Evolutionary conservation across 2,113 vertebrate genomes (phyloP).

Genomic region (Myotis lucifugus): DNA sequence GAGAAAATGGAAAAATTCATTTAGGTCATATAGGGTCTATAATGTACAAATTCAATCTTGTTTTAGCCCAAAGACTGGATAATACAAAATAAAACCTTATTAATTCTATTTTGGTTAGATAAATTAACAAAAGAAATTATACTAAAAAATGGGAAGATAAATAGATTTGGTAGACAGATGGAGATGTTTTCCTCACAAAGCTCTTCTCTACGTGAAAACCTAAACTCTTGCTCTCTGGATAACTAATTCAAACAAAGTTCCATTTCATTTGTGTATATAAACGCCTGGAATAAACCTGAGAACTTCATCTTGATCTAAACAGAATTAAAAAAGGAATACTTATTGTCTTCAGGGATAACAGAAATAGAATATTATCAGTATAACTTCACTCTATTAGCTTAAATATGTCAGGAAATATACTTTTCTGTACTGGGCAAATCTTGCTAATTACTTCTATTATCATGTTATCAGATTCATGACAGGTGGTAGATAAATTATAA

Average conservation of each 20-base stretch:
- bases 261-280: slow-evolving; percentile 25
- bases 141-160: neutral
- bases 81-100: neutral
- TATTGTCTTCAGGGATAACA: slow-evolving; percentile 29
- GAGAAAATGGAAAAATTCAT: neutral
- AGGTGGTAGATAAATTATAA: slow-evolving; percentile 79
- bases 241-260: neutral
- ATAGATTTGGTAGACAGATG: neutral
- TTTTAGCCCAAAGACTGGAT: neutral
- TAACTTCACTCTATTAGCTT: slow-evolving; percentile 46
- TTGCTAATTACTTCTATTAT: slow-evolving; percentile 83
- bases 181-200: neutral
- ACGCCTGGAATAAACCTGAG: slow-evolving; percentile 48
- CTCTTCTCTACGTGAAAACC: neutral
- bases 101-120: neutral
- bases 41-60: neutral
- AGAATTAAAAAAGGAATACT: slow-evolving; percentile 32
- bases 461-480: slow-evolving; percentile 77
- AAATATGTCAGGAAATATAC: slow-evolving; percentile 72
- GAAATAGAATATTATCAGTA: slow-evolving; percentile 56
- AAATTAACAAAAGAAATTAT: neutral
- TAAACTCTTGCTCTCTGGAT: neutral
- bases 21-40: neutral
- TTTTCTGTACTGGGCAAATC: slow-evolving; percentile 68
- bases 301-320: slow-evolving; percentile 62